These are phyloP conservation scores for Danio choprae DNA, from an alignment of 2,797 vertebrate genomes.

Conservation along the genomic window DNA sequence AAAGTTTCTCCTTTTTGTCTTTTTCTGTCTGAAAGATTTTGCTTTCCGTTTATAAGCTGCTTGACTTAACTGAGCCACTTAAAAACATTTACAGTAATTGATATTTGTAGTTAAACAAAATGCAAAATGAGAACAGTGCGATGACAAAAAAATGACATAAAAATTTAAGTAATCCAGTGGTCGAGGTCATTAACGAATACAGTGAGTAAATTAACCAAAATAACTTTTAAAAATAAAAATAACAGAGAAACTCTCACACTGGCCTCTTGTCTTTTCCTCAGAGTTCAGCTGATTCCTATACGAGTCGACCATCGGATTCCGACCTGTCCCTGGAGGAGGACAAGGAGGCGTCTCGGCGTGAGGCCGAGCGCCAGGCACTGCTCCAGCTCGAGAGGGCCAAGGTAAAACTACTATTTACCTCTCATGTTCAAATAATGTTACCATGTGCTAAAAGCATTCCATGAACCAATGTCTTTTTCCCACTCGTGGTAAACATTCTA, in stretches of 20 bases:
- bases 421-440: constrained; percentile 36
- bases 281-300: constrained; percentile 97
- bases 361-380: constrained; percentile 96
- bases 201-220: neutral
- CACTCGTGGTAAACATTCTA: too few relatives aligned
- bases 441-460: too few relatives aligned
- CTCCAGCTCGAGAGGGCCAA: constrained; percentile 96
- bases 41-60: neutral
- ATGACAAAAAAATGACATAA: neutral
- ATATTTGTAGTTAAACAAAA: neutral
- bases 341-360: constrained; percentile 92
- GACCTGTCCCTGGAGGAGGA: constrained; percentile 99
- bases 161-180: neutral
- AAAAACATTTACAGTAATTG: neutral
- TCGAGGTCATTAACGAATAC: neutral
- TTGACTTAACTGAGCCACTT: too few relatives aligned
- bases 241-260: neutral
- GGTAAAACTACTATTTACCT: constrained; percentile 73
- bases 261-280: constrained; percentile 60
- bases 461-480: too few relatives aligned
- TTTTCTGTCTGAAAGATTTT: neutral
- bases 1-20: neutral
- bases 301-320: constrained; percentile 96
- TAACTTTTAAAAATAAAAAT: neutral
- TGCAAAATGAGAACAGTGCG: neutral